These are phyloP conservation scores for Mya arenaria DNA, from an alignment of 1,140 invertebrate genomes.

Conservation along the genomic window DNA sequence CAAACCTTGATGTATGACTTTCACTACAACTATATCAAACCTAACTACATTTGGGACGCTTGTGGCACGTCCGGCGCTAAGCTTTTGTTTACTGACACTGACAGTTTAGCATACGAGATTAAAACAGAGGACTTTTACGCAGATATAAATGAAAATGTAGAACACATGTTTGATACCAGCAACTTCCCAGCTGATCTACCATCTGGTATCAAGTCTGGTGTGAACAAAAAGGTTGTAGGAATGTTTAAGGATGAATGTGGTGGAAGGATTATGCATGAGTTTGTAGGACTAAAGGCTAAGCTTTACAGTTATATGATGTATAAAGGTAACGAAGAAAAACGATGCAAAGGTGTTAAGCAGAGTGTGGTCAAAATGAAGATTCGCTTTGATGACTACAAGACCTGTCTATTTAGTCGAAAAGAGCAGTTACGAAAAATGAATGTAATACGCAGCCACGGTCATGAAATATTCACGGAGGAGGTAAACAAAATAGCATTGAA, in stretches of 20 bases:
- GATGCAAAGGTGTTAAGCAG: no score
- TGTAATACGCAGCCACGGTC: no score
- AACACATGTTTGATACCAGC: conserved; percentile 59
- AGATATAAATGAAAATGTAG: conserved; percentile 29
- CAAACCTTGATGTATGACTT: conserved; percentile 74
- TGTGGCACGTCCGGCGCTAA: conserved; percentile 61
- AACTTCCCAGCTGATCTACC: conserved; percentile 33
- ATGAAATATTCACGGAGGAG: no score
- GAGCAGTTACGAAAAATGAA: no score
- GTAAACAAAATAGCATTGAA: no score
- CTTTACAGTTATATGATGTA: no score
- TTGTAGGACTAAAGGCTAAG: conserved; percentile 63
- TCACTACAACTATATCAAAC: conserved; percentile 69
- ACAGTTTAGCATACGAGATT: conserved; percentile 23
- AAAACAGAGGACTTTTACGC: conserved; percentile 44
- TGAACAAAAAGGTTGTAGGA: conserved; percentile 39
- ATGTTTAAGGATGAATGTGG: conserved; percentile 56
- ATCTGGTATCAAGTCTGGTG: neutral
- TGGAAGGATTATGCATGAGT: conserved; percentile 29
- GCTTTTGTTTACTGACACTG: conserved; percentile 73
- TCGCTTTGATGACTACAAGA: no score
- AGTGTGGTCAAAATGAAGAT: no score
- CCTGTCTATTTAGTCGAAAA: no score
- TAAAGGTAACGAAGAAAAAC: no score
- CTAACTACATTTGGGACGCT: no score